phyloP scores from a whole-genome alignment of 2,113 vertebrate species.

The Passerina amoena region DNA sequence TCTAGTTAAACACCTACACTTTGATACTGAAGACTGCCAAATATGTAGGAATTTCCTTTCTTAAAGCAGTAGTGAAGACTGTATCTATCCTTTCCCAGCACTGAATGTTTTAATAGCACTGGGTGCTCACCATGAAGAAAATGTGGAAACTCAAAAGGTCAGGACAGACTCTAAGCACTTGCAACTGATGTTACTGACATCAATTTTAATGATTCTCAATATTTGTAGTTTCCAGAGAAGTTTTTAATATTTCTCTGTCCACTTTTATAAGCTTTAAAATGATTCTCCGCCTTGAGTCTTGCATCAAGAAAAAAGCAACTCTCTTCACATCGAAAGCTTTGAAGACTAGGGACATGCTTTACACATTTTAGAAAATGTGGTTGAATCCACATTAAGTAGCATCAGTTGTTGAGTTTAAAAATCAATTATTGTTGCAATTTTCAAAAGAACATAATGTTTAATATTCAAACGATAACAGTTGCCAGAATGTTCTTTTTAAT shows the following conservation, averaged over 20 bases:
- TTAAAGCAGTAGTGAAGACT: slow-evolving; percentile 76
- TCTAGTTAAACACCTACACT: slow-evolving; percentile 76
- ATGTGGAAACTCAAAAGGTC: slow-evolving; percentile 73
- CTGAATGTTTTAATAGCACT: slow-evolving; percentile 80
- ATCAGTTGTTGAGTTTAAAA: slow-evolving; percentile 76
- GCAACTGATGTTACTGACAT: slow-evolving; percentile 76
- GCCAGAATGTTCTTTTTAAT: slow-evolving; percentile 80
- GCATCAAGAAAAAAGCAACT: slow-evolving; percentile 78
- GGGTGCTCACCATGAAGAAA: slow-evolving; percentile 78
- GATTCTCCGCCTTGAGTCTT: slow-evolving; percentile 80
- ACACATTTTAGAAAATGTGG: slow-evolving; percentile 65
- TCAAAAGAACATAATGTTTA: slow-evolving; percentile 76
- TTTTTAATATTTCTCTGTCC: slow-evolving; percentile 81
- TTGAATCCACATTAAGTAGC: slow-evolving; percentile 66
- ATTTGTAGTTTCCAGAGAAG: slow-evolving; percentile 82
- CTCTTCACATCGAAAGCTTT: slow-evolving; percentile 76
- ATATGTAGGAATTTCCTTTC: slow-evolving; percentile 79
- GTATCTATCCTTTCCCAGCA: slow-evolving; percentile 74
- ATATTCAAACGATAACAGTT: slow-evolving; percentile 74
- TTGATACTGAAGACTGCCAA: slow-evolving; percentile 84
- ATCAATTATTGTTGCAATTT: slow-evolving; percentile 73
- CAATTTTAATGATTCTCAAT: slow-evolving; percentile 77
- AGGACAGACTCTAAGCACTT: slow-evolving; percentile 76
- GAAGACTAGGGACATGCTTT: slow-evolving; percentile 72
- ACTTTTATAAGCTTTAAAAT: slow-evolving; percentile 85